Percentiles rank a stretch among this genome's conserved stretches.
Evolutionary conservation across 2,888 invertebrate genomes (phyloP).

Genomic region (Anticlea derivata): DNA sequence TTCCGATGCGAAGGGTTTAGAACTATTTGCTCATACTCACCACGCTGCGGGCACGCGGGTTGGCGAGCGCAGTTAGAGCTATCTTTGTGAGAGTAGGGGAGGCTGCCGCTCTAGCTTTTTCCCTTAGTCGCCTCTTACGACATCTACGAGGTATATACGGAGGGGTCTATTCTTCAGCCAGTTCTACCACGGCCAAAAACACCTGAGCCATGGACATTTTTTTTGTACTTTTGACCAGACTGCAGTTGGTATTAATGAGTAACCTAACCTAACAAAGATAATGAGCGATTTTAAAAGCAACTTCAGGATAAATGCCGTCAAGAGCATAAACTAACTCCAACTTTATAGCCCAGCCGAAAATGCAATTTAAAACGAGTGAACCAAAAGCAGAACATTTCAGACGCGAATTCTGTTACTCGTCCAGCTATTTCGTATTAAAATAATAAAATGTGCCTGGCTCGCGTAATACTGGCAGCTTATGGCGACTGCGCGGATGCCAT

Average conservation of each 20-base stretch:
- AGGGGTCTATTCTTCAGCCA: too few species aligned
- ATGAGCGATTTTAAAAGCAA: constrained; percentile 20
- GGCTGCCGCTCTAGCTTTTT: too few species aligned
- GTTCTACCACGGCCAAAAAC: too few species aligned
- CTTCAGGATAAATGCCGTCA: neutral
- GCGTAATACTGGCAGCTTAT: constrained; percentile 61
- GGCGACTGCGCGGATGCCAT: constrained; percentile 40
- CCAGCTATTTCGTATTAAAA: constrained; percentile 25
- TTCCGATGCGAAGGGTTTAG: too few species aligned
- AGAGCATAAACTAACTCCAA: constrained; percentile 17
- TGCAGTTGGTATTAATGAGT: neutral
- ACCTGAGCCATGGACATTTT: constrained; percentile 3
- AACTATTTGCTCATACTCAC: too few species aligned
- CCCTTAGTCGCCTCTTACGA: too few species aligned
- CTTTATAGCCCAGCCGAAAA: constrained; percentile 23
- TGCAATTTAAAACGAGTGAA: constrained; percentile 17
- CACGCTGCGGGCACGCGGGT: too few species aligned
- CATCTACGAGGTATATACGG: too few species aligned
- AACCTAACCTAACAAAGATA: constrained; percentile 2
- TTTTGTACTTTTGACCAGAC: constrained; percentile 1
- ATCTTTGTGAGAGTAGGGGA: too few species aligned
- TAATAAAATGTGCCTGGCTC: constrained; percentile 36
- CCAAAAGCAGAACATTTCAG: constrained; percentile 23
- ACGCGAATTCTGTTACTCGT: constrained; percentile 26
- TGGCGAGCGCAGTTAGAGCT: too few species aligned